Base-by-base conservation (phyloP, 2,888 invertebrate genomes). In the Emmelina monodactyla region DNA sequence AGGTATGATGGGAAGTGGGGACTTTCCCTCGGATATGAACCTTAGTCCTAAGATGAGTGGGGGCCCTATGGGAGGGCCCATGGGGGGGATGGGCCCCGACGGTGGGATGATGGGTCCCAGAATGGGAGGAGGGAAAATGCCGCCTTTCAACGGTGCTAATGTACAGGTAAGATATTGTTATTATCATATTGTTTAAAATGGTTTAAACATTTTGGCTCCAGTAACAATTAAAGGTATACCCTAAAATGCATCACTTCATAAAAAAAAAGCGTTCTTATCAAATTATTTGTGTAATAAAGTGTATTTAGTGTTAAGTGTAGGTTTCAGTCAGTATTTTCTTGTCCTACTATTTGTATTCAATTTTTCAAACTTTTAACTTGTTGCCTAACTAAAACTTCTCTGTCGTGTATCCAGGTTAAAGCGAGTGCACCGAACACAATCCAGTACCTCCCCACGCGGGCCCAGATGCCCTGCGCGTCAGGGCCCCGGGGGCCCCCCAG, bases 361-460 rank as follows among this genome's bases (percentile, higher is more conserved):
- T n/a, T n/a, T n/a, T n/a, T n/a, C n/a, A n/a, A n/a, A n/a, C n/a
- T n/a, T n/a, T n/a, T n/a, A n/a, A n/a, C n/a, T n/a, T n/a, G n/a
- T 19, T 25, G 11, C 25, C 4, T 25, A 25, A 25, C n/a, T n/a
- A n/a, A n/a, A n/a, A n/a, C n/a, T n/a, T 25, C 11, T 25, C 25
- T 25, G 6, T n/a, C n/a, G n/a, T n/a, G n/a, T n/a, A n/a, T 25
- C 4, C n/a, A 25, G 25, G 29, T 97, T 15, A 97, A 97, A 72
- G 92, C 97, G 7, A 95, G 92, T 67, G 95, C 97, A 9, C 97
- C 97, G 0, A 97, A 97, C 71, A 97, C 97, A 22, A 97, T 97
- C 62, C 97, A 97, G 82, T 97, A 97, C 83, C 85, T 97, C 66
- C 97, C 97, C 14, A 93, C 95, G 34, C 85, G 95, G 71, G 92